Base-by-base conservation (phyloP, 2,888 invertebrate species). In the Lypha dubia region DNA sequence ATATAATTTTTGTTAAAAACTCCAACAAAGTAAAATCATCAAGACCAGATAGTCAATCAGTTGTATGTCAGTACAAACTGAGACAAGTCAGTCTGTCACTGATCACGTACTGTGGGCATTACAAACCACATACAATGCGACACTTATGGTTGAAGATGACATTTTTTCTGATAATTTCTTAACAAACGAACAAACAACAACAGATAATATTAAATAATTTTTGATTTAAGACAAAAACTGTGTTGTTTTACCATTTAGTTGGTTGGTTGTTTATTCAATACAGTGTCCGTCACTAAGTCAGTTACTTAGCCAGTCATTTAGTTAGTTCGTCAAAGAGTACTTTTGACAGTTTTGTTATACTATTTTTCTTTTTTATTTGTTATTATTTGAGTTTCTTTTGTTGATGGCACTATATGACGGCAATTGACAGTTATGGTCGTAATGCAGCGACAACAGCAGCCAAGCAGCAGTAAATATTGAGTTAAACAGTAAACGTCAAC, bases 1-100 rank as follows among this genome's bases (percentile, higher is more conserved):
- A 90, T 89, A 90, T 90, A 88, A 89, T 89, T 89, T 90, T 88
- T 88, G 68, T 86, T 58, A 20, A 85, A 81, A 81, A 68, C 60
- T 38, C 56, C 75, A 67, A 13, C 17, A 49, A 49, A 85, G 28
- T 46, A 79, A 80, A 79, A 79, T 74, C 86, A 44, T 58, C 53
- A 75, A 70, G 75, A 71, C 71, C 38, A 65, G 51, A 35, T 68
- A 73, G 74, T 44, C 62, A 68, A 49, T 76, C 46, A 77, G 76
- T 77, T 68, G 76, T 70, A 62, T 22, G 68, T 51, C 68, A 77
- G 51, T 70, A 20, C 41, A 53, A 73, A 46, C 56, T 56, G 41
- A 75, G 67, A 65, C 56, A 79, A 73, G 79, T 63, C 63, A 77
- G 86, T 56, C 75, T 73, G 84, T 65, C 46, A 71, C 53, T 79